Percentiles rank a stretch among this genome's conserved stretches.
Evolutionary conservation across 2,113 vertebrate species (phyloP).

Genomic region (Notarius quadriscutis): DNA sequence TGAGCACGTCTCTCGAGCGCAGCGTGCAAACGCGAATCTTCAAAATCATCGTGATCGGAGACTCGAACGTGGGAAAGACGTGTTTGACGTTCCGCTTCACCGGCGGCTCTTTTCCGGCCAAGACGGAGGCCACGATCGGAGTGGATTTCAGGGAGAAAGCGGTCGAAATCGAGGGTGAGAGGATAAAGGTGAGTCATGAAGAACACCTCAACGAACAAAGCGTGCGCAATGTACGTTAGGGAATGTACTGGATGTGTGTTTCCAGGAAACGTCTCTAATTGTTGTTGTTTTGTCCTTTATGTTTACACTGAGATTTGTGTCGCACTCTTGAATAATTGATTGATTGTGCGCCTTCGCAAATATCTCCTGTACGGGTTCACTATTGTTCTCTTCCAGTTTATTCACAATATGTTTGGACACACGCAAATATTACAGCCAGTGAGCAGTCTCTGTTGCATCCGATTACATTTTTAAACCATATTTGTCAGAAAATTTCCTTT

Average conservation of each 20-base stretch:
- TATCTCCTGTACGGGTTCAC: neutral
- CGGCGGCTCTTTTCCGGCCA: constrained; percentile 89
- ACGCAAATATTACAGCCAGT: neutral
- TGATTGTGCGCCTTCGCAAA: neutral
- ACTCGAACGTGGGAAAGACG: constrained; percentile 96
- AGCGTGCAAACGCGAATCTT: constrained; percentile 95
- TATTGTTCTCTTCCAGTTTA: neutral
- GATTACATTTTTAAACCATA: neutral
- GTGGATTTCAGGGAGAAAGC: constrained; percentile 97
- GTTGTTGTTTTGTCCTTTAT: constrained; percentile 1
- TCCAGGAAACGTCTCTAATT: neutral
- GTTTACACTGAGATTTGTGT: constrained; percentile 10
- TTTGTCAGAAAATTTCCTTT: too few relatives aligned
- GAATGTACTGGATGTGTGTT: neutral
- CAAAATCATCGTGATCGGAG: constrained; percentile 97
- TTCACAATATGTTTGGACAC: neutral
- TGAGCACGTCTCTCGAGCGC: constrained; percentile 82
- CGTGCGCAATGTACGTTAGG: neutral
- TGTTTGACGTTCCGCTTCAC: constrained; percentile 97
- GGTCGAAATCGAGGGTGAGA: constrained; percentile 94
- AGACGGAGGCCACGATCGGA: constrained; percentile 95
- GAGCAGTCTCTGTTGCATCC: neutral
- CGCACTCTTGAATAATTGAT: neutral
- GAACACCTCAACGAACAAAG: neutral
- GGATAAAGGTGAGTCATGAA: constrained; percentile 84